Evolutionary conservation across 2,113 vertebrate species (phyloP).

Genomic region (Sapajus apella): DNA sequence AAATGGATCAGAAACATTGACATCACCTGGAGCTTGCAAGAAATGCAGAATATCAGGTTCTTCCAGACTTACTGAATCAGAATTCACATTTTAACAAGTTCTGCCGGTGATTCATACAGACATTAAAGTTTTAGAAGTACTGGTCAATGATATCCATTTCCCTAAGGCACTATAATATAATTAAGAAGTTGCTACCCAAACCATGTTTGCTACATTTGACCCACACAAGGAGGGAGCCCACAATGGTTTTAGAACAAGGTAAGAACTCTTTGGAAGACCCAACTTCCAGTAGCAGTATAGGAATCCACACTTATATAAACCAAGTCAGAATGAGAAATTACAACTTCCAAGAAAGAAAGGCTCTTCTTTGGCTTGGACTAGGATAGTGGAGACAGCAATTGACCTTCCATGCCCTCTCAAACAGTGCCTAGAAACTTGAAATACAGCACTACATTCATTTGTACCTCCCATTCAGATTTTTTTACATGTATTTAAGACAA

Average conservation of each 20-base stretch:
- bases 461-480: neutral
- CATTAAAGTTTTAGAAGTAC: neutral
- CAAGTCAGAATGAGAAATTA: slow-evolving; percentile 27
- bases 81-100: neutral
- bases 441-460: neutral
- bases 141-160: neutral
- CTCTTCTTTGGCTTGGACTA: neutral
- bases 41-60: neutral
- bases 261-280: neutral
- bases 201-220: neutral
- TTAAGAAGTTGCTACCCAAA: neutral
- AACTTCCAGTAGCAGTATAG: neutral
- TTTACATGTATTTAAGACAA: slow-evolving; percentile 8
- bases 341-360: neutral
- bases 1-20: neutral
- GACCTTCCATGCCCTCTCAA: neutral
- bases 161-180: neutral
- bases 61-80: neutral
- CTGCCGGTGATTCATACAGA: neutral
- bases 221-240: neutral
- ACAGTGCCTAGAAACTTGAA: neutral
- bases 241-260: neutral
- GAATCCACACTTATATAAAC: neutral
- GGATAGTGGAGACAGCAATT: neutral
- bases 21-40: neutral